Evolutionary conservation across 2,113 vertebrate species (phyloP).

Genomic region (Nothocercus nigrocapillus): DNA sequence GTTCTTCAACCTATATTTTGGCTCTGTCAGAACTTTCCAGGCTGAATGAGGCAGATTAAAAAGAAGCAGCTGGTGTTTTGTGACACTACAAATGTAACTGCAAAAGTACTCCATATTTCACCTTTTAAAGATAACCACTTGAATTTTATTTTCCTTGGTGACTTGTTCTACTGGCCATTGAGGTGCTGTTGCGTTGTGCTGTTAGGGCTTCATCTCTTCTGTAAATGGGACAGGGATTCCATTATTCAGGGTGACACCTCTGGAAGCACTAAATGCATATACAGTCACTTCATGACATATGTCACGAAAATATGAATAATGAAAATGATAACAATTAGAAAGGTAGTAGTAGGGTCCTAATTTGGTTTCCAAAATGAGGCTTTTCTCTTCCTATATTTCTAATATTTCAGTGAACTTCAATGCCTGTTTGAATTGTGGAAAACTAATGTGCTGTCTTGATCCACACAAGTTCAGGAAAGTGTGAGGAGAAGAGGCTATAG

Average conservation of each 20-base stretch:
- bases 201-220: neutral
- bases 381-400: neutral
- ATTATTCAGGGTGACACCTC: neutral
- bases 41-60: neutral
- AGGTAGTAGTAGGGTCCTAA: neutral
- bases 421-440: neutral
- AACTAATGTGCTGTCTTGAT: neutral
- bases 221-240: neutral
- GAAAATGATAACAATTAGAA: neutral
- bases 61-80: neutral
- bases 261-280: slow-evolving; percentile 10
- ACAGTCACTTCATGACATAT: neutral
- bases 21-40: neutral
- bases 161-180: neutral
- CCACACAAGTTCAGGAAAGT: neutral
- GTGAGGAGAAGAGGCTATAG: neutral
- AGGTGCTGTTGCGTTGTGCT: neutral
- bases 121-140: neutral
- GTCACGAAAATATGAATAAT: neutral
- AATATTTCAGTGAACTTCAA: neutral
- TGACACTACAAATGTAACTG: neutral
- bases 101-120: neutral
- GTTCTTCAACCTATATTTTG: neutral
- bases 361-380: neutral
- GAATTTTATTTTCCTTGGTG: neutral